Percentiles rank a stretch among this genome's conserved stretches.
Conservation (phyloP, 2,113 vertebrate species). For the Lophotis ruficrista region DNA sequence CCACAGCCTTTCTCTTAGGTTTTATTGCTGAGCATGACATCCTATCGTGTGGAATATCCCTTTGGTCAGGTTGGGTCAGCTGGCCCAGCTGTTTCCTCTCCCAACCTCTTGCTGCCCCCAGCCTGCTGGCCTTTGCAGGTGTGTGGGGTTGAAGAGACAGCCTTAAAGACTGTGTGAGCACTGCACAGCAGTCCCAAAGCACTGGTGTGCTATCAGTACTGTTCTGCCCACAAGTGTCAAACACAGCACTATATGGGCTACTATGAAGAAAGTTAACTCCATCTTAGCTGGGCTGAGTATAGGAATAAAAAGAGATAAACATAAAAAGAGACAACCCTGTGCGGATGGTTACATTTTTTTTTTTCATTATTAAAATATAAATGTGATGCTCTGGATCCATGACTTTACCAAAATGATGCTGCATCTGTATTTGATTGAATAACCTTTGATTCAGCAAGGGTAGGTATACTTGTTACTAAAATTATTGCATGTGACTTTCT, state of each 20-base stretch:
- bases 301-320: not conserved
- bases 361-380: not conserved
- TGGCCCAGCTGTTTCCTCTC: not conserved
- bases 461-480: not conserved
- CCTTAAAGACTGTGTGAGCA: not conserved
- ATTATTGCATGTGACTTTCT: not conserved
- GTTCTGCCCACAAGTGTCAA: not conserved
- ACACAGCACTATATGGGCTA: not conserved
- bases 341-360: not conserved
- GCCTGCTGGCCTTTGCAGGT: not conserved
- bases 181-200: not conserved
- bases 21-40: not conserved
- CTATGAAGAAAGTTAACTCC: not conserved
- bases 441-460: not conserved
- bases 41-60: not conserved
- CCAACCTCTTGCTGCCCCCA: fast-evolving
- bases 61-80: not conserved
- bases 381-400: not conserved
- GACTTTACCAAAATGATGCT: not conserved
- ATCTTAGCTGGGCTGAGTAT: not conserved
- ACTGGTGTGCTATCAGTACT: fast-evolving
- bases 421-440: not conserved
- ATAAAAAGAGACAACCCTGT: not conserved
- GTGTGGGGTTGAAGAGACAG: not conserved
- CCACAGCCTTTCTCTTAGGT: not conserved